Conservation (phyloP, 2,113 vertebrate species). For the Callopanchax toddi region DNA sequence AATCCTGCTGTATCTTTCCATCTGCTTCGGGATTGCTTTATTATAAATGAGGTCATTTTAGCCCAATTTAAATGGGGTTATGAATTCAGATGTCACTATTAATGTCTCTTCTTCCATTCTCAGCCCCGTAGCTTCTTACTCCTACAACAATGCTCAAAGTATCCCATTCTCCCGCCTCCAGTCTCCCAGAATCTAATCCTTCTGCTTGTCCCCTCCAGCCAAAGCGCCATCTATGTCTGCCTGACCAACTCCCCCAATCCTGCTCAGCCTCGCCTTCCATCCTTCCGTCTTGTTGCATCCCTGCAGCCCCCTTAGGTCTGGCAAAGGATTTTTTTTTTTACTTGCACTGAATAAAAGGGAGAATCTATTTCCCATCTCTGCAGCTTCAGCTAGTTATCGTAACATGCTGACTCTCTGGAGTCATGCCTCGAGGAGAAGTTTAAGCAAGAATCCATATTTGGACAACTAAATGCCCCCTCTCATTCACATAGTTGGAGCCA, state of each 20-base stretch:
- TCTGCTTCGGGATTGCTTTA: slow-evolving; percentile 55
- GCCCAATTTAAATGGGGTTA: slow-evolving; percentile 49
- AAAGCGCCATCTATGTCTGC: slow-evolving; percentile 63
- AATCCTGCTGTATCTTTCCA: slow-evolving; percentile 42
- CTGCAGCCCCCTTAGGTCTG: slow-evolving; percentile 67
- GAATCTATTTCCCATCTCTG: slow-evolving; percentile 74
- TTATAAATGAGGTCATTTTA: slow-evolving; percentile 58
- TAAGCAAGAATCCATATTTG: slow-evolving; percentile 81
- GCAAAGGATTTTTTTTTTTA: slow-evolving; percentile 64
- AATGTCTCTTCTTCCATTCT: slow-evolving; percentile 53
- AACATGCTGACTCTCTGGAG: slow-evolving; percentile 75
- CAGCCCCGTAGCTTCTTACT: slow-evolving; percentile 54
- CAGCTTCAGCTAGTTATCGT: slow-evolving; percentile 70
- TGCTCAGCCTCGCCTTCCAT: slow-evolving; percentile 57
- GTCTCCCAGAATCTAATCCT: slow-evolving; percentile 73
- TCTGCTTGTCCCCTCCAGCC: slow-evolving; percentile 72
- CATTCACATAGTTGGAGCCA: slow-evolving; percentile 54
- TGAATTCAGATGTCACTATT: slow-evolving; percentile 66
- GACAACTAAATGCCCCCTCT: slow-evolving; percentile 74
- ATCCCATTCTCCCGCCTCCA: slow-evolving; percentile 63
- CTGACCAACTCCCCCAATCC: slow-evolving; percentile 67
- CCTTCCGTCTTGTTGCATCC: slow-evolving; percentile 62
- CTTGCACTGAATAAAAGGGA: slow-evolving; percentile 66
- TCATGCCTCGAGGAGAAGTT: slow-evolving; percentile 77
- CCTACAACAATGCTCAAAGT: slow-evolving; percentile 64